A percentile compares a stretch with the other conserved stretches of the same genome.
Conservation (phyloP, 2,797 vertebrate species). For the Rhinoraja longicauda region DNA sequence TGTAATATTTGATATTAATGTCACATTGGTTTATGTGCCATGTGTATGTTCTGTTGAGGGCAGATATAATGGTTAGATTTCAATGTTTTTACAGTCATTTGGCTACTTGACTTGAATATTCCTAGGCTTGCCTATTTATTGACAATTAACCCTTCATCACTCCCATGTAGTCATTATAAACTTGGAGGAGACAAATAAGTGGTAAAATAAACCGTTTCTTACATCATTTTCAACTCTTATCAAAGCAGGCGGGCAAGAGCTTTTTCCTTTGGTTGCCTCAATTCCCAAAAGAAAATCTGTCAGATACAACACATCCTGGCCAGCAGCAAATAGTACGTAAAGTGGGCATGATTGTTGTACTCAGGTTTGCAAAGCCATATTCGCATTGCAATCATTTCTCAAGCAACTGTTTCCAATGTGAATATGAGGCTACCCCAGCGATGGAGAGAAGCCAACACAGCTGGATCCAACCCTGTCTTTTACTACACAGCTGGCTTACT, state of each 20-base stretch:
- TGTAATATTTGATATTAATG: not conserved
- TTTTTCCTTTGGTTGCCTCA: not conserved
- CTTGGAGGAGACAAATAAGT: not conserved
- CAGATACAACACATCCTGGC: not conserved
- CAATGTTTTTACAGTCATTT: not conserved
- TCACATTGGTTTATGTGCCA: not conserved
- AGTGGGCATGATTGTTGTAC: not conserved
- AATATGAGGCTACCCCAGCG: not conserved
- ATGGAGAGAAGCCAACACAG: not conserved
- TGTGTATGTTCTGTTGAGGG: not conserved
- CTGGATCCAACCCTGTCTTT: not conserved
- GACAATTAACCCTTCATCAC: not conserved
- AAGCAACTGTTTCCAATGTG: not conserved
- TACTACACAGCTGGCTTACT: not conserved
- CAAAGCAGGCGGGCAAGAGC: not conserved
- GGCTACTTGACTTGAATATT: not conserved
- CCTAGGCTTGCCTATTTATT: not conserved
- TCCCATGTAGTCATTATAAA: not conserved
- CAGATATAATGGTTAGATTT: not conserved
- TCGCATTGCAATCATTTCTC: not conserved
- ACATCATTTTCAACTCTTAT: not conserved
- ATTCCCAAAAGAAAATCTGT: not conserved
- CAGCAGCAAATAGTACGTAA: not conserved
- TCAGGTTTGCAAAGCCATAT: not conserved
- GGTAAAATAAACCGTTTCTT: not conserved